Percentiles rank a stretch among this genome's conserved stretches.
Evolutionary conservation across 1,140 invertebrate species (phyloP).

Genomic region (Magallana gigas): DNA sequence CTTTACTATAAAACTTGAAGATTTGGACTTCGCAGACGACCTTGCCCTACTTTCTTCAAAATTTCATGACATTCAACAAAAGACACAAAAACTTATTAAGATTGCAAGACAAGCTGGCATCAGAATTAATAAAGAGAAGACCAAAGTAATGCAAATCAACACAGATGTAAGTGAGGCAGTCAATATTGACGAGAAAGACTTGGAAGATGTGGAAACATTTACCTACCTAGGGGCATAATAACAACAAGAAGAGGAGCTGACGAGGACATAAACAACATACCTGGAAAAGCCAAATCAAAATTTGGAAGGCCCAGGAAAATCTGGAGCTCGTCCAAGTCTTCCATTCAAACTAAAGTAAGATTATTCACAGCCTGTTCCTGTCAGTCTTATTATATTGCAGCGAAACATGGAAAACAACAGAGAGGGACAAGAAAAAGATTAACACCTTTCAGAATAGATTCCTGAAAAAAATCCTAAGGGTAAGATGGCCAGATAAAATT

Average conservation of each 20-base stretch:
- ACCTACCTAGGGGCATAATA: neutral
- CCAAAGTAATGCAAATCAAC: too few species aligned
- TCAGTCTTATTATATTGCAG: slow-evolving; percentile 39
- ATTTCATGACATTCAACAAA: slow-evolving; percentile 42
- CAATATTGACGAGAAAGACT: too few species aligned
- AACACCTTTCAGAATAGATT: slow-evolving; percentile 27
- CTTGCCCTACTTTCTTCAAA: slow-evolving; percentile 31
- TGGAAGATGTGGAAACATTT: too few species aligned
- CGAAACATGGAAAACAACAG: slow-evolving; percentile 46
- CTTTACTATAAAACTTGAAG: too few species aligned
- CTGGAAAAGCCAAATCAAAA: slow-evolving; percentile 35
- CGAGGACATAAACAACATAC: slow-evolving; percentile 38
- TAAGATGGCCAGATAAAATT: too few species aligned
- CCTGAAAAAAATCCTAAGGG: too few species aligned
- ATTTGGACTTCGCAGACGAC: neutral
- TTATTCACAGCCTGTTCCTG: slow-evolving; percentile 17
- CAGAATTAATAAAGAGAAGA: slow-evolving; percentile 40
- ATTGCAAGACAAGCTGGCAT: slow-evolving; percentile 46
- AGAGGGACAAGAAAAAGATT: slow-evolving; percentile 41
- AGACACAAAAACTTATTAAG: slow-evolving; percentile 42
- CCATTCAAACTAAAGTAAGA: slow-evolving; percentile 32
- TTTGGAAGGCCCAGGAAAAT: slow-evolving; percentile 37
- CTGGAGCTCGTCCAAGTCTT: slow-evolving; percentile 28
- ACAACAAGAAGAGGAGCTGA: slow-evolving; percentile 38
- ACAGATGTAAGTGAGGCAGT: too few species aligned